Percentiles rank a stretch among this genome's conserved stretches.
Evolutionary conservation across 2,113 vertebrate genomes (phyloP).

Genomic region (Passer domesticus): DNA sequence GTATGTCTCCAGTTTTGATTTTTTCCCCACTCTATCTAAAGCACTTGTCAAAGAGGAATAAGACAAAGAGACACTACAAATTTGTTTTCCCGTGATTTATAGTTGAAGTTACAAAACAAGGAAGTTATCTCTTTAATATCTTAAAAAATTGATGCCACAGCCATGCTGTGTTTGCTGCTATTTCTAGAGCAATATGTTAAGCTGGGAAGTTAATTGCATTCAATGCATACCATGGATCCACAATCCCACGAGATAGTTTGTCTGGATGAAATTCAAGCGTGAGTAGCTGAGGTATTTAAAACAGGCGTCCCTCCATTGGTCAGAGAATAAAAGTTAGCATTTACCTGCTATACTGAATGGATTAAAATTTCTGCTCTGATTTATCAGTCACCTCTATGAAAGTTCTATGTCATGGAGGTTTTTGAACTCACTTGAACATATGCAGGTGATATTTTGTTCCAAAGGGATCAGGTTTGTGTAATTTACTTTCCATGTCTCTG

Average conservation of each 20-base stretch:
- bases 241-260: neutral
- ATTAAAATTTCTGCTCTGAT: neutral
- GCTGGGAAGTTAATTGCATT: neutral
- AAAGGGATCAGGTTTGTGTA: neutral
- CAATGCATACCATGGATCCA: neutral
- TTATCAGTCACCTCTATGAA: neutral
- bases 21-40: neutral
- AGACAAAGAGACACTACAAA: neutral
- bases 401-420: neutral
- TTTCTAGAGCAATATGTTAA: neutral
- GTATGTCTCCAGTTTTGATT: neutral
- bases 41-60: neutral
- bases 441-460: neutral
- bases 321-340: neutral
- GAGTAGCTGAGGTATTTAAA: neutral
- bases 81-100: neutral
- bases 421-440: neutral
- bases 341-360: neutral
- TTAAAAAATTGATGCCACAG: neutral
- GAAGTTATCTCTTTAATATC: neutral
- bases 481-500: neutral
- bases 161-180: neutral
- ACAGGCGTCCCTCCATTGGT: neutral
- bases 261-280: neutral
- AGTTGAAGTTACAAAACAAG: neutral